Evolutionary conservation across 2,888 invertebrate genomes (phyloP).

Genomic region (Podotricha telesiphe): DNA sequence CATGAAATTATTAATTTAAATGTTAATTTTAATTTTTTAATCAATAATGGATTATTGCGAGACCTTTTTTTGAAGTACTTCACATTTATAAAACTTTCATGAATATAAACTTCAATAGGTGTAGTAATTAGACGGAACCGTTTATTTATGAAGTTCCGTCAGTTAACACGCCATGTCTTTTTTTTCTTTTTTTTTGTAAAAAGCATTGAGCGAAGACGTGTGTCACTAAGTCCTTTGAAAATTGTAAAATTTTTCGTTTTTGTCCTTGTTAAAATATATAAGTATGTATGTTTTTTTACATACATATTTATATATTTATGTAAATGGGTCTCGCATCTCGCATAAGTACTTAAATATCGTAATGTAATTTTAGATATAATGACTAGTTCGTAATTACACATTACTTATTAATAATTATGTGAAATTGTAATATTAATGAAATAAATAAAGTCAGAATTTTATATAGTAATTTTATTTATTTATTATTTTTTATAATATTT

Average conservation of each 20-base stretch:
- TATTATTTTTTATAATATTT: background rate
- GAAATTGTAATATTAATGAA: constrained; percentile 66
- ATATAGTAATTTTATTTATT: constrained; percentile 43
- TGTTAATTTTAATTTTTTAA: constrained; percentile 10
- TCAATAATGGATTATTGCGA: constrained; percentile 1
- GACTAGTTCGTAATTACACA: constrained; percentile 64
- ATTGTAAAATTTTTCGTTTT: too few relatives aligned
- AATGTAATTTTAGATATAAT: constrained; percentile 67
- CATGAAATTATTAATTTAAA: constrained; percentile 18
- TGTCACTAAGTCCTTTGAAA: too few relatives aligned
- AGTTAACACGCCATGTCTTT: too few relatives aligned
- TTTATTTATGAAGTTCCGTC: too few relatives aligned
- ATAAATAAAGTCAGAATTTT: constrained; percentile 72
- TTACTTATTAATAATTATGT: constrained; percentile 59
- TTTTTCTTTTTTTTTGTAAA: too few relatives aligned
- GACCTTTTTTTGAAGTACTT: too few relatives aligned
- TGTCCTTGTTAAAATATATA: background rate
- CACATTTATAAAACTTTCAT: too few relatives aligned
- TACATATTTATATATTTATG: background rate
- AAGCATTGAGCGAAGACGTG: too few relatives aligned
- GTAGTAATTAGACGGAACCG: too few relatives aligned
- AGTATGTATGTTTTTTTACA: background rate
- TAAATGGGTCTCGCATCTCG: constrained; percentile 37
- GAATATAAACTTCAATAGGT: too few relatives aligned
- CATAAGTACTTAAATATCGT: constrained; percentile 64